phyloP scores from a whole-genome alignment of 1,140 invertebrate species.

The Anastrepha obliqua region DNA sequence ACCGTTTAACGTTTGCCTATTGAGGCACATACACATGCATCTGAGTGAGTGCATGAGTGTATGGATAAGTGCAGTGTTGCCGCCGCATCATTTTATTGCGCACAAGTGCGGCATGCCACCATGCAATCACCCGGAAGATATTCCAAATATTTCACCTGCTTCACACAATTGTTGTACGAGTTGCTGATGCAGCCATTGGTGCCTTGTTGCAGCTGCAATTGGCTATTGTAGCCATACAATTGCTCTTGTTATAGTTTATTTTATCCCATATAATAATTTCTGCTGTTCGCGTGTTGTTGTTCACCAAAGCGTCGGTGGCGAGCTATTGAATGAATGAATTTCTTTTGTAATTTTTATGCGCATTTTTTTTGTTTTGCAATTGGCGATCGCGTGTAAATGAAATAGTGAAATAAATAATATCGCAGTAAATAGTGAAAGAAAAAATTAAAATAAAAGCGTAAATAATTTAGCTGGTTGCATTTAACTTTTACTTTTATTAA shows the following conservation, averaged over 20 bases:
- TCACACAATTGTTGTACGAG: constrained; percentile 47
- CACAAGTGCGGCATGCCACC: constrained; percentile 28
- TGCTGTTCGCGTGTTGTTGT: not conserved
- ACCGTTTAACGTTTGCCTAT: not conserved
- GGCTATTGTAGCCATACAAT: constrained; percentile 29
- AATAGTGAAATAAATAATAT: constrained; percentile 14
- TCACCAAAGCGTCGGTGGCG: not conserved
- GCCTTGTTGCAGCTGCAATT: constrained; percentile 22
- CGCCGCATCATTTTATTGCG: constrained; percentile 37
- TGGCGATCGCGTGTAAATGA: constrained; percentile 39
- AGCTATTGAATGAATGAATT: constrained; percentile 20
- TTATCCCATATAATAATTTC: constrained; percentile 43
- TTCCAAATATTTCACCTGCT: constrained; percentile 58
- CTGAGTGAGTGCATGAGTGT: not conserved
- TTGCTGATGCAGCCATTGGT: constrained; percentile 2
- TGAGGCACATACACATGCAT: not conserved
- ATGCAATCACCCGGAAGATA: constrained; percentile 58
- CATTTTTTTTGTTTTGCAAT: constrained; percentile 37
- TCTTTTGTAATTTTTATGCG: constrained; percentile 27
- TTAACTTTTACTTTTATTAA: not conserved
- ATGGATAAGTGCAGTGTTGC: not conserved
- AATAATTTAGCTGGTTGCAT: constrained; percentile 10
- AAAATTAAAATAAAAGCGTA: not conserved
- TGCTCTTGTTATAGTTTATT: constrained; percentile 42
- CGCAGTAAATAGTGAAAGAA: not conserved